A percentile compares a stretch with the other conserved stretches of the same genome.
These are phyloP conservation scores for Nyctalus aviator DNA, from an alignment of 2,797 vertebrate genomes.

Conservation along the genomic window DNA sequence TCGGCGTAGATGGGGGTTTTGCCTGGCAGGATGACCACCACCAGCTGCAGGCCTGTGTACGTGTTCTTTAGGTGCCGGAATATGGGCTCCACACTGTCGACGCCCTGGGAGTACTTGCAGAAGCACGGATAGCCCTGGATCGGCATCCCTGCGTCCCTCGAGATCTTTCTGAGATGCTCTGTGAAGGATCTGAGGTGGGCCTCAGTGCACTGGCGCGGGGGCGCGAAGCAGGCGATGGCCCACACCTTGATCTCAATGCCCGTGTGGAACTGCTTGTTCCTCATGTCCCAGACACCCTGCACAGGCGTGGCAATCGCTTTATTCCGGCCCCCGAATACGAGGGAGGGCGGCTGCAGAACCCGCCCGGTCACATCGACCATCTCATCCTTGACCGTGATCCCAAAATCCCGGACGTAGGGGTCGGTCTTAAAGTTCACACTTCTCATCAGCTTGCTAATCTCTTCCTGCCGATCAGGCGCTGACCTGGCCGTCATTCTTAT, in stretches of 20 bases:
- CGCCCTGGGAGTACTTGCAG: slow-evolving; percentile 98
- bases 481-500: slow-evolving; percentile 98
- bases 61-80: slow-evolving; percentile 99
- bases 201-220: slow-evolving; percentile 98
- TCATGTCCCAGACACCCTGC: slow-evolving; percentile 99
- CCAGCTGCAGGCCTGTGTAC: slow-evolving; percentile 96
- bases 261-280: slow-evolving; percentile 99
- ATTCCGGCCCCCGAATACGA: slow-evolving; percentile 99
- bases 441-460: slow-evolving; percentile 99
- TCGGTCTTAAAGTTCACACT: slow-evolving; percentile 99
- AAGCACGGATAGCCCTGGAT: slow-evolving; percentile 99
- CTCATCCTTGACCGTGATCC: slow-evolving; percentile 98
- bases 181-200: slow-evolving; percentile 98
- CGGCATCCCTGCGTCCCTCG: slow-evolving; percentile 97
- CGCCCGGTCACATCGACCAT: slow-evolving; percentile 99
- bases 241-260: slow-evolving; percentile 99
- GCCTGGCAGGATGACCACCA: slow-evolving; percentile 98
- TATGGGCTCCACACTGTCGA: slow-evolving; percentile 99
- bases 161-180: slow-evolving; percentile 98
- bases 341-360: slow-evolving; percentile 98
- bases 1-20: slow-evolving; percentile 99
- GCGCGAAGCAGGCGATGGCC: slow-evolving; percentile 99
- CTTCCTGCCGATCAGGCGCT: slow-evolving; percentile 97
- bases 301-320: slow-evolving; percentile 99
- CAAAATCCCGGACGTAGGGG: slow-evolving; percentile 98